Conservation (phyloP, 1,140 invertebrate species). For the Drosophila gunungcola region DNA sequence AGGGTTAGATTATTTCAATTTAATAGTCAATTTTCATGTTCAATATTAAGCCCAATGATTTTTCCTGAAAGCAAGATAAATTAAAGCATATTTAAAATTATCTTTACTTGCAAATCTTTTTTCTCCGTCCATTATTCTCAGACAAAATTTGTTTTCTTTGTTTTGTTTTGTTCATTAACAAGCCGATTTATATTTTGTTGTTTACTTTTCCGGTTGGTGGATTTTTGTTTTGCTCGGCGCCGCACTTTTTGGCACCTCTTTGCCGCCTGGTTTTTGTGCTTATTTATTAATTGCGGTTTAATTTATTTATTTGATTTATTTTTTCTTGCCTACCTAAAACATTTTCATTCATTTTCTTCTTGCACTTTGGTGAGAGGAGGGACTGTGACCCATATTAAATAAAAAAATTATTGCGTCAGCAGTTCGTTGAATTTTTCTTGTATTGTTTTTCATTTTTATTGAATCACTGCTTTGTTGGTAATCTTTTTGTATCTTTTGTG, state of each 20-base stretch:
- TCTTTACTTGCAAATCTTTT: neutral
- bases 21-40: too few relatives aligned
- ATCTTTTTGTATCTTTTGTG: constrained; percentile 19
- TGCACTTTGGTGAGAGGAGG: constrained; percentile 14
- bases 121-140: constrained; percentile 10
- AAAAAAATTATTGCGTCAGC: constrained; percentile 31
- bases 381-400: constrained; percentile 36
- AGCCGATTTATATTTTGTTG: constrained; percentile 16
- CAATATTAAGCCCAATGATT: too few relatives aligned
- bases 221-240: constrained; percentile 49
- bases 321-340: neutral
- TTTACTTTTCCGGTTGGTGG: constrained; percentile 34
- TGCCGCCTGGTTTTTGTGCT: constrained; percentile 9
- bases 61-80: too few relatives aligned
- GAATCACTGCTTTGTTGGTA: constrained; percentile 14
- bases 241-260: constrained; percentile 24
- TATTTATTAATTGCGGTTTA: constrained; percentile 45
- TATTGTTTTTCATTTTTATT: constrained; percentile 19
- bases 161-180: constrained; percentile 25
- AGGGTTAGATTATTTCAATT: too few relatives aligned
- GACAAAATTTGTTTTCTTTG: constrained; percentile 3
- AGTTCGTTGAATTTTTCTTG: constrained; percentile 15
- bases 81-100: neutral
- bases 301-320: constrained; percentile 40
- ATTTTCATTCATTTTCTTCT: constrained; percentile 42